Base-by-base conservation (phyloP, 37 sponge, comb jelly and placozoan genomes). In the Geodia barretti region DNA sequence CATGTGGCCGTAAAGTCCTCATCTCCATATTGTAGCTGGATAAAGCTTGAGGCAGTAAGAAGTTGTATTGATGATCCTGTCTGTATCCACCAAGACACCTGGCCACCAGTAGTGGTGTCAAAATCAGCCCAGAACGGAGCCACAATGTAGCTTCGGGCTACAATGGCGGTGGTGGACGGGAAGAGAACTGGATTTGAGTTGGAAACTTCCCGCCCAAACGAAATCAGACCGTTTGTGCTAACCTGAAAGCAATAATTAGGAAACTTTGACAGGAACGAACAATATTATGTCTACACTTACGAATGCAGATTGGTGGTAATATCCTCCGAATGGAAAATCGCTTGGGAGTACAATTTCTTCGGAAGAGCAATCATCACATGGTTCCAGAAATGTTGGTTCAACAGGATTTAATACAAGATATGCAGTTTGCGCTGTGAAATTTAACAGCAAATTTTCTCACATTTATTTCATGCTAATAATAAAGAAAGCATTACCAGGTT, bases 71-170 rank as follows among this genome's bases (percentile, higher is more conserved):
- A 47, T 17, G 11, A 7, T 47, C 14, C 54, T 14, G 7, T 14
- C 54, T 47, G 11, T 17, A 47, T 47, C 54, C 54, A 47, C 54
- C 54, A 78, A 37, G 78, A 78, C 3, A 78, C 41, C 26, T 64
- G 9, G 32, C 78, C 78, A 4, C 30, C 40, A 38, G 78, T 32
- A 7, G 47, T 39, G 28, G 43, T 39, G 41, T 78, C 78, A 64
- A 61, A 36, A 23, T 78, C 67, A 40, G 78, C 78, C 78, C 78
- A 78, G 78, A 64, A 78, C 2, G 78, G 78, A 39, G 78, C 43
- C 63, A 78, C 78, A 3, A 78, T 14, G 67, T 65, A 78, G 23
- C 43, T 78, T 7, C 14, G 54, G 14, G 54, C 54, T 17, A 47
- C 14, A 14, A 47, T 47, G 11, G 54, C 54, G 14, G 54, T 17